These are phyloP conservation scores for Lucifuga dentata DNA, from an alignment of 2,113 vertebrate species.

Conservation along the genomic window DNA sequence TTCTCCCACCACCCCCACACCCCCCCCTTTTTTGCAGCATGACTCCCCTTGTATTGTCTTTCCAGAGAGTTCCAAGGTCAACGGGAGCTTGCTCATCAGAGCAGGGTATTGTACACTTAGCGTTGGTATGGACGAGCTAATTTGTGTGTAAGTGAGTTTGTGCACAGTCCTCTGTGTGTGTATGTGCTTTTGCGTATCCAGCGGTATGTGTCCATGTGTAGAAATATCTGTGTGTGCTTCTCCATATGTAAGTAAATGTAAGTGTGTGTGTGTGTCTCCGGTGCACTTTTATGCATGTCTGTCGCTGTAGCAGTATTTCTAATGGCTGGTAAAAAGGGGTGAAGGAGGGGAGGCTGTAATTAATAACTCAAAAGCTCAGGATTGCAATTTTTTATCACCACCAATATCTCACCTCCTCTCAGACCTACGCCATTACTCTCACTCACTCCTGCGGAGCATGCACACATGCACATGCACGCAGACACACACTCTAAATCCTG, in stretches of 20 bases:
- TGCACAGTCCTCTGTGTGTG: constrained; percentile 6
- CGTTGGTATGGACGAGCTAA: constrained; percentile 71
- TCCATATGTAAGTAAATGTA: constrained; percentile 23
- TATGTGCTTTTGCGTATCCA: constrained; percentile 6
- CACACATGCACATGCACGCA: not conserved
- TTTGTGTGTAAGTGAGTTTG: constrained; percentile 52
- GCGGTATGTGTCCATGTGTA: constrained; percentile 37
- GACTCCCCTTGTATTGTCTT: constrained; percentile 79
- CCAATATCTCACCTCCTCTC: constrained; percentile 68
- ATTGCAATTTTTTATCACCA: constrained; percentile 75
- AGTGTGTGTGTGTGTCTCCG: constrained; percentile 19
- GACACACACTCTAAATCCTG: constrained; percentile 31
- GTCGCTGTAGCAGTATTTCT: constrained; percentile 56
- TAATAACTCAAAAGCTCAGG: constrained; percentile 77
- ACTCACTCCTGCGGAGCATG: constrained; percentile 50
- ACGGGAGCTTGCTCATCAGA: constrained; percentile 78
- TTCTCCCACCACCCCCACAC: constrained; percentile 46
- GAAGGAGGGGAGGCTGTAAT: constrained; percentile 67
- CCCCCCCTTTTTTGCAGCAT: constrained; percentile 54
- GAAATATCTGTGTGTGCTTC: not conserved
- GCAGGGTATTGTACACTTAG: constrained; percentile 74
- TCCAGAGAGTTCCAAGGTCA: constrained; percentile 81
- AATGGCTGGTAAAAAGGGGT: constrained; percentile 67
- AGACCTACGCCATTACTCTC: constrained; percentile 61
- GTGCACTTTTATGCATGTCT: constrained; percentile 43